Conservation (phyloP, 2,113 vertebrate species). For the Onychorhynchus coronatus region DNA sequence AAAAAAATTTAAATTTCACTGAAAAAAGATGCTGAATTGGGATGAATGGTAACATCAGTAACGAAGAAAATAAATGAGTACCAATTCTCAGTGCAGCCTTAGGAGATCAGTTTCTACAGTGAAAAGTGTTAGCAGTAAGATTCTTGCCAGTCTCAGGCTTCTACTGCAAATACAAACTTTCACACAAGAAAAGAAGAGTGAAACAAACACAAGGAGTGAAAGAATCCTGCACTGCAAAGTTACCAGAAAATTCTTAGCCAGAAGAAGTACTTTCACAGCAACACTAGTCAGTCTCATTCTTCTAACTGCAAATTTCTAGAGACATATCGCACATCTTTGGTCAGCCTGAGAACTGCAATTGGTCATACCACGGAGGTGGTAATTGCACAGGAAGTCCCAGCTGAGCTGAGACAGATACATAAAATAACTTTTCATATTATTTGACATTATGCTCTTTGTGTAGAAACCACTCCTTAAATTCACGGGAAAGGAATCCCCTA, state of each 20-base stretch:
- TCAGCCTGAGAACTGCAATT: background rate
- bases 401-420: background rate
- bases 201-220: background rate
- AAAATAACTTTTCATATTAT: background rate
- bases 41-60: background rate
- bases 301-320: background rate
- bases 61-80: background rate
- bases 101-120: background rate
- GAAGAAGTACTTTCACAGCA: background rate
- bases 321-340: background rate
- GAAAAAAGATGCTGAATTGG: background rate
- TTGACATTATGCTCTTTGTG: background rate
- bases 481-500: background rate
- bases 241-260: background rate
- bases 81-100: background rate
- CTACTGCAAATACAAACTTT: background rate
- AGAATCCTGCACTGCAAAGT: background rate
- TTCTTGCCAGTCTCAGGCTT: background rate
- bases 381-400: background rate
- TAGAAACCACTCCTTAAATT: background rate
- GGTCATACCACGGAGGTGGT: background rate
- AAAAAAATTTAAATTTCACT: background rate
- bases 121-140: background rate
- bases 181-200: background rate
- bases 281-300: background rate